These are phyloP conservation scores for Protobothrops mucrosquamatus DNA, from an alignment of 2,113 vertebrate species.

Conservation along the genomic window DNA sequence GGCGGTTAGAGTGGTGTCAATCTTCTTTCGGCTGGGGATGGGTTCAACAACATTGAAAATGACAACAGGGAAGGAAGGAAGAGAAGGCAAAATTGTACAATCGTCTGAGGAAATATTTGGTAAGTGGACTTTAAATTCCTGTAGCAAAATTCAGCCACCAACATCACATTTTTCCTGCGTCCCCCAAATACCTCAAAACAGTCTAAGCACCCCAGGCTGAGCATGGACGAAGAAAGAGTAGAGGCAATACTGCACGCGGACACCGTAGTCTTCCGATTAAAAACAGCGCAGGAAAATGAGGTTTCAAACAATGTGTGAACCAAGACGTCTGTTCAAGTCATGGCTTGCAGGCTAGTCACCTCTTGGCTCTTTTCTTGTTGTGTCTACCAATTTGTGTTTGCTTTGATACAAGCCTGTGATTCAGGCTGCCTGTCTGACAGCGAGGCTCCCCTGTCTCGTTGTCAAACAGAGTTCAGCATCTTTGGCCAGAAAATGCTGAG, in stretches of 20 bases:
- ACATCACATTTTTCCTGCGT: background rate
- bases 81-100: background rate
- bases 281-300: background rate
- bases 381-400: background rate
- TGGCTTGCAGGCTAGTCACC: background rate
- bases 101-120: background rate
- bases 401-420: background rate
- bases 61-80: background rate
- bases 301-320: background rate
- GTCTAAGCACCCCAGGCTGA: background rate
- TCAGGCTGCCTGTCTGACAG: conserved; percentile 1
- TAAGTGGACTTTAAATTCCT: background rate
- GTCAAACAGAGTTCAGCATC: background rate
- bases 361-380: background rate
- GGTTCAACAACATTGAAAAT: background rate
- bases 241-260: background rate
- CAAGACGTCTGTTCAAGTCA: background rate
- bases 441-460: background rate
- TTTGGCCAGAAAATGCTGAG: background rate
- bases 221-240: no score
- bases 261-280: background rate
- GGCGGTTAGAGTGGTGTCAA: background rate
- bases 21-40: background rate
- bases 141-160: no score
- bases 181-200: background rate